Percentiles rank a stretch among this genome's conserved stretches.
Evolutionary conservation across 1,140 invertebrate genomes (phyloP).

Genomic region (Drosophila watanabei): DNA sequence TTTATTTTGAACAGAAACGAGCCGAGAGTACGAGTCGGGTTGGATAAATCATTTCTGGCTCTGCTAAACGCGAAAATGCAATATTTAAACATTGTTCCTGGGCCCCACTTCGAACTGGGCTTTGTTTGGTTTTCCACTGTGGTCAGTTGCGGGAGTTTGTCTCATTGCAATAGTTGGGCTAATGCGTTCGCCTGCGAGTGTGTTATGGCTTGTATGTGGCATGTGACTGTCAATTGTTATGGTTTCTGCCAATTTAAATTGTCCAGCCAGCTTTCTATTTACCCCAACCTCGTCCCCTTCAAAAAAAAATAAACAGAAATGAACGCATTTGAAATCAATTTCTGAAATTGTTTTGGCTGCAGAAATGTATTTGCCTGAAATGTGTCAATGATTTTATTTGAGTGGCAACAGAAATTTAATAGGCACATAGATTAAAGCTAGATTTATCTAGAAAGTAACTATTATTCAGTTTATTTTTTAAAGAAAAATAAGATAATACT

Average conservation of each 20-base stretch:
- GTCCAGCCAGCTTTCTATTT: conserved; percentile 3
- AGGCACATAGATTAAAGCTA: background rate
- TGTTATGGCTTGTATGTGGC: conserved; percentile 67
- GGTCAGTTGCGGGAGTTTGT: conserved; percentile 37
- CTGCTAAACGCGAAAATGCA: conserved; percentile 63
- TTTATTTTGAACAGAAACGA: conserved; percentile 15
- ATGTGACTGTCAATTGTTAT: conserved; percentile 77
- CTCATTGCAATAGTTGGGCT: conserved; percentile 49
- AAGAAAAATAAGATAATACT: too few relatives aligned
- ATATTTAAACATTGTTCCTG: conserved; percentile 70
- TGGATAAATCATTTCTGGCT: conserved; percentile 48
- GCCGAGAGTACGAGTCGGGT: background rate
- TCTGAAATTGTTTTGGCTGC: conserved; percentile 41
- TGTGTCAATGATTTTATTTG: conserved; percentile 44
- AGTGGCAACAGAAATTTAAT: conserved; percentile 11
- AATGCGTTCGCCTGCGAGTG: conserved; percentile 31
- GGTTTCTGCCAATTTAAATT: conserved; percentile 65
- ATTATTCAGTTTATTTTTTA: too few relatives aligned
- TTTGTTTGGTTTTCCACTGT: conserved; percentile 52
- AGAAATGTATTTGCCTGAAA: conserved; percentile 31
- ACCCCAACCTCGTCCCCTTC: background rate
- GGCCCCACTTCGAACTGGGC: conserved; percentile 23
- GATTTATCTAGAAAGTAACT: background rate
- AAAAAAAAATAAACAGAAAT: conserved; percentile 2
- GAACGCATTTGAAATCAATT: conserved; percentile 39